A percentile compares a stretch with the other conserved stretches of the same genome.
Evolutionary conservation across 2,797 vertebrate species (phyloP).

Genomic region (Chromis chromis): DNA sequence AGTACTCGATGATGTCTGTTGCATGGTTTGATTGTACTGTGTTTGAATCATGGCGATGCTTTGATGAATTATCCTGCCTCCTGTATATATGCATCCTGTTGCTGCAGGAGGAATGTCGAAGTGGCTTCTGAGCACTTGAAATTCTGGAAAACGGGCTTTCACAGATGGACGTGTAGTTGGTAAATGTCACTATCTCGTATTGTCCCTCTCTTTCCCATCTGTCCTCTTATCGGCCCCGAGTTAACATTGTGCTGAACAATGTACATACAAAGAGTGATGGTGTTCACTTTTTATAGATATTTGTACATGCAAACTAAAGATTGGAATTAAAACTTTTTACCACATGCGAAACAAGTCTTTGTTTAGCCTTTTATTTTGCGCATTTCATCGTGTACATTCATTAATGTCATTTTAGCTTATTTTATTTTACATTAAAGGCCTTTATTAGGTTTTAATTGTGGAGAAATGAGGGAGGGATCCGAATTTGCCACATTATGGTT

Average conservation of each 20-base stretch:
- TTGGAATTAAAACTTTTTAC: constrained; percentile 81
- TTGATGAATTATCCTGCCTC: constrained; percentile 51
- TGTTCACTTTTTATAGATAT: constrained; percentile 82
- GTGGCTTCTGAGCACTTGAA: constrained; percentile 58
- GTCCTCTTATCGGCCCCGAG: constrained; percentile 44
- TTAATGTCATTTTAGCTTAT: neutral
- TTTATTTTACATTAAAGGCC: too few relatives aligned
- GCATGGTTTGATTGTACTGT: constrained; percentile 77
- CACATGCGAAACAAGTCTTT: constrained; percentile 48
- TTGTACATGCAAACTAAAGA: constrained; percentile 81
- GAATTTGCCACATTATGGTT: too few relatives aligned
- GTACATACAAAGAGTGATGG: constrained; percentile 80
- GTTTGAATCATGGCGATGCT: constrained; percentile 62
- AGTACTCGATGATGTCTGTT: constrained; percentile 69
- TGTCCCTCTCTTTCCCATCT: constrained; percentile 42
- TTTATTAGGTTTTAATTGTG: neutral
- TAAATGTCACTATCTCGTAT: constrained; percentile 58
- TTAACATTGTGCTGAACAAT: constrained; percentile 70
- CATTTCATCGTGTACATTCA: neutral
- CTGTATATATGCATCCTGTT: constrained; percentile 56
- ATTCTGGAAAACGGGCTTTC: constrained; percentile 29
- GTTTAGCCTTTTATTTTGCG: neutral
- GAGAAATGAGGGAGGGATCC: neutral
- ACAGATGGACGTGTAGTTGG: constrained; percentile 50
- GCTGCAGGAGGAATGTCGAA: constrained; percentile 56